These are phyloP conservation scores for Squalus acanthias DNA, from an alignment of 2,797 vertebrate species.

Conservation along the genomic window DNA sequence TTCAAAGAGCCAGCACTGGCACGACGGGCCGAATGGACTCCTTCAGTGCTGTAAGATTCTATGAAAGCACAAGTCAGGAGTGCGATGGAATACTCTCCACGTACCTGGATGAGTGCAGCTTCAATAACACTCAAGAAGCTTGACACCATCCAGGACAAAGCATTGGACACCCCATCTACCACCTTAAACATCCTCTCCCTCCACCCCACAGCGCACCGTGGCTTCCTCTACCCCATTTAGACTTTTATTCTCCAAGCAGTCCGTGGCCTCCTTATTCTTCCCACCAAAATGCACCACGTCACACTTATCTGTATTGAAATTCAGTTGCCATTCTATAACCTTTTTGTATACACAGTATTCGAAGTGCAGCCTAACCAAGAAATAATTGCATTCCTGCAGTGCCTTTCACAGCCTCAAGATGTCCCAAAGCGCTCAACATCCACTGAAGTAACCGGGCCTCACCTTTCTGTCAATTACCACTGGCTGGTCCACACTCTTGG, in stretches of 20 bases:
- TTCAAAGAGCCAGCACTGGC: too few species aligned
- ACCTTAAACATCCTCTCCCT: background rate
- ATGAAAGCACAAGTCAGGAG: background rate
- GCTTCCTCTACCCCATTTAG: background rate
- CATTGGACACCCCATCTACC: background rate
- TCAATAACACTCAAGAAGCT: background rate
- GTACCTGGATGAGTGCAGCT: background rate
- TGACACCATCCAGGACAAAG: background rate
- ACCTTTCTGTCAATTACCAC: conserved; percentile 79
- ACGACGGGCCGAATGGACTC: too few species aligned
- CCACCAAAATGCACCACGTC: background rate
- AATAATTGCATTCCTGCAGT: background rate
- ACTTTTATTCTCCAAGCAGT: background rate
- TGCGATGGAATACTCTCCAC: background rate
- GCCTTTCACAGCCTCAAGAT: background rate
- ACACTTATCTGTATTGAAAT: background rate
- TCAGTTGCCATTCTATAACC: background rate
- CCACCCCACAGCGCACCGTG: too few species aligned
- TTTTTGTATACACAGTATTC: background rate
- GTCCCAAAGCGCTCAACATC: background rate
- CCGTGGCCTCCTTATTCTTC: background rate
- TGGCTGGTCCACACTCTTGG: conserved; percentile 70
- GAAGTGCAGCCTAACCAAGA: background rate
- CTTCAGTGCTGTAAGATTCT: too few species aligned
- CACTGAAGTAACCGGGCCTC: conserved; percentile 28